These are phyloP conservation scores for Selenia dentaria DNA, from an alignment of 2,888 invertebrate species.

Conservation along the genomic window DNA sequence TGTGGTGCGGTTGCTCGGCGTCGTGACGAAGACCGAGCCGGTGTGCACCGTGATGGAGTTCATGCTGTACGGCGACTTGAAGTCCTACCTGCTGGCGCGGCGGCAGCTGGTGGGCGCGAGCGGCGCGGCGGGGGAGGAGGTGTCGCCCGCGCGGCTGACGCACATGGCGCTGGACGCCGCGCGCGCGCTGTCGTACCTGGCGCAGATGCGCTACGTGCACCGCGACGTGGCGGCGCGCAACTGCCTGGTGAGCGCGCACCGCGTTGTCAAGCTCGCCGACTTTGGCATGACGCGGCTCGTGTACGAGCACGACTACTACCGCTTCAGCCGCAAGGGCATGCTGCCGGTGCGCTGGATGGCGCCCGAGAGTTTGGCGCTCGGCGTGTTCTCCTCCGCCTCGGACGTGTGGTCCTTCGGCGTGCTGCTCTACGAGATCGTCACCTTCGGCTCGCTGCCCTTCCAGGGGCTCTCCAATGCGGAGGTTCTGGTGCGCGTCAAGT, in stretches of 20 bases:
- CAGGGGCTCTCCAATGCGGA: constrained; percentile 94
- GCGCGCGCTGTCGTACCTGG: constrained; percentile 92
- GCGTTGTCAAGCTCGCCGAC: constrained; percentile 92
- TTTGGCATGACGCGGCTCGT: constrained; percentile 97
- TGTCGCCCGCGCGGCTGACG: constrained; percentile 91
- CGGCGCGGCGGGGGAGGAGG: constrained; percentile 88
- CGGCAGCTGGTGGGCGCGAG: constrained; percentile 90
- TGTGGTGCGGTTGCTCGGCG: constrained; percentile 93
- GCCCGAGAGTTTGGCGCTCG: constrained; percentile 92
- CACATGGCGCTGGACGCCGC: constrained; percentile 95
- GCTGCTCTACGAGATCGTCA: constrained; percentile 93
- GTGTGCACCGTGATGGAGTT: constrained; percentile 97
- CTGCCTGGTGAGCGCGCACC: constrained; percentile 90
- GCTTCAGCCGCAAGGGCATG: constrained; percentile 94
- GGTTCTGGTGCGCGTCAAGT: constrained; percentile 92
- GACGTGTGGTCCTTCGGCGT: constrained; percentile 97
- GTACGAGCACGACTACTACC: constrained; percentile 95
- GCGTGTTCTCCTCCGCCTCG: constrained; percentile 93
- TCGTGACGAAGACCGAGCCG: constrained; percentile 94
- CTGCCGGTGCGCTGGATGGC: constrained; percentile 97
- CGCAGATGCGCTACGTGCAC: constrained; percentile 94
- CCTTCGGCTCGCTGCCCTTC: constrained; percentile 96
- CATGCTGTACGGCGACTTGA: constrained; percentile 96
- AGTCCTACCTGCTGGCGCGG: constrained; percentile 93
- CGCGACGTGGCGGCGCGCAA: constrained; percentile 93